Percentiles rank a stretch among this genome's conserved stretches.
Evolutionary conservation across 2,888 invertebrate genomes (phyloP).

Genomic region (Ennomos quercinarius): DNA sequence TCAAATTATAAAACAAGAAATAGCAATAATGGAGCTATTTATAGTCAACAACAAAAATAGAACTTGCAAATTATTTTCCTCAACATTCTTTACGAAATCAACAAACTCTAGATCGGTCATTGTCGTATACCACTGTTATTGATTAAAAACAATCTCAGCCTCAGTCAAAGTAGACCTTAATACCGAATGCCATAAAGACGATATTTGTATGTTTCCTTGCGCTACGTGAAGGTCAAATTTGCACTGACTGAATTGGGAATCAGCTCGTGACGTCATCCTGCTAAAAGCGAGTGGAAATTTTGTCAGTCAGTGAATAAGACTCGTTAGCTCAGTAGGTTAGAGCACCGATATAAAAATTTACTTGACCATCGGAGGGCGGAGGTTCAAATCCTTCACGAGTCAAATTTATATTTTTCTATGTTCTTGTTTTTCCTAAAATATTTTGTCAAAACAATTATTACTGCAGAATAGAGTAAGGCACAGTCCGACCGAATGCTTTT

Average conservation of each 20-base stretch:
- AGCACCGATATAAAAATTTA: no score
- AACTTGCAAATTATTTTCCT: constrained; percentile 23
- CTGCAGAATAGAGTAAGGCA: no score
- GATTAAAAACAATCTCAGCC: background rate
- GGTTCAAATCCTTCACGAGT: no score
- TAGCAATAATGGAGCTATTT: background rate
- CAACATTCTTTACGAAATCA: constrained; percentile 20
- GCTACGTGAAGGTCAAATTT: constrained; percentile 9
- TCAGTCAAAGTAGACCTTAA: constrained; percentile 1
- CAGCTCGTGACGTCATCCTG: constrained; percentile 6
- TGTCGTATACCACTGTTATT: constrained; percentile 7
- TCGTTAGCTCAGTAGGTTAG: no score
- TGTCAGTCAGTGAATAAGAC: no score
- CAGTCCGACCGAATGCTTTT: no score
- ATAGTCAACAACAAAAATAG: constrained; percentile 6
- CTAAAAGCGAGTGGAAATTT: background rate
- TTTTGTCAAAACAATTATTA: no score
- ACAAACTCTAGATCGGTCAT: constrained; percentile 18
- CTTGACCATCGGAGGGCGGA: no score
- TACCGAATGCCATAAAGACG: background rate
- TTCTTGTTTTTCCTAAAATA: no score
- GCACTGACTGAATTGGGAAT: constrained; percentile 4
- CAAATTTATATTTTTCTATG: background rate
- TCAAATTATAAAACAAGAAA: no score
- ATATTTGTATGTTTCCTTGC: constrained; percentile 1